Conservation (phyloP, 2,113 vertebrate species). For the Hipposideros armiger region DNA sequence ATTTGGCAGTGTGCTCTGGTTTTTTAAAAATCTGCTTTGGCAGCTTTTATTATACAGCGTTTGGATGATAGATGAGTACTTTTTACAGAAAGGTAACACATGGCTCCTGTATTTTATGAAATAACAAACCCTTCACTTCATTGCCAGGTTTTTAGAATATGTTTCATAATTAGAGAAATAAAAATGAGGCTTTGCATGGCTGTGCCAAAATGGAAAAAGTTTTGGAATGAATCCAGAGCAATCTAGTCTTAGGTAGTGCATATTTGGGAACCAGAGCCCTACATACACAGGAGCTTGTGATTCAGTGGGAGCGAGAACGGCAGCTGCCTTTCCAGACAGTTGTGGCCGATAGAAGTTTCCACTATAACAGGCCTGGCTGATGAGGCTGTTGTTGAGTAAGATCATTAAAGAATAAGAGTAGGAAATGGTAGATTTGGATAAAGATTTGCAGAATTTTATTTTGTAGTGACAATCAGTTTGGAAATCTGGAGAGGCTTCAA, state of each 20-base stretch:
- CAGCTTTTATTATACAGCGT: slow-evolving; percentile 45
- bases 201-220: slow-evolving; percentile 40
- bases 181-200: slow-evolving; percentile 49
- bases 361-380: neutral
- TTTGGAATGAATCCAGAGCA: neutral
- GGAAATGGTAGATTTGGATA: neutral
- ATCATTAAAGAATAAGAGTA: neutral
- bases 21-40: slow-evolving; percentile 46
- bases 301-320: neutral
- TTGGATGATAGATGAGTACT: slow-evolving; percentile 62
- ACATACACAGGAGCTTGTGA: neutral
- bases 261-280: neutral
- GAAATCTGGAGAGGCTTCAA: neutral
- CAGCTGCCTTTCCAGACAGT: neutral
- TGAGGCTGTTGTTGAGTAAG: neutral
- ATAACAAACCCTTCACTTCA: slow-evolving; percentile 9
- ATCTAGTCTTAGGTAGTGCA: neutral
- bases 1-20: neutral
- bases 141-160: slow-evolving; percentile 51
- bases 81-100: slow-evolving; percentile 65
- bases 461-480: neutral
- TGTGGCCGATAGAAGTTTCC: neutral
- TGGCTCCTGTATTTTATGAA: slow-evolving; percentile 62
- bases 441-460: neutral
- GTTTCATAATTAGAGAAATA: slow-evolving; percentile 51